Percentiles rank a stretch among this genome's conserved stretches.
phyloP scores from a whole-genome alignment of 2,888 invertebrate species.

The Andrena praecox region DNA sequence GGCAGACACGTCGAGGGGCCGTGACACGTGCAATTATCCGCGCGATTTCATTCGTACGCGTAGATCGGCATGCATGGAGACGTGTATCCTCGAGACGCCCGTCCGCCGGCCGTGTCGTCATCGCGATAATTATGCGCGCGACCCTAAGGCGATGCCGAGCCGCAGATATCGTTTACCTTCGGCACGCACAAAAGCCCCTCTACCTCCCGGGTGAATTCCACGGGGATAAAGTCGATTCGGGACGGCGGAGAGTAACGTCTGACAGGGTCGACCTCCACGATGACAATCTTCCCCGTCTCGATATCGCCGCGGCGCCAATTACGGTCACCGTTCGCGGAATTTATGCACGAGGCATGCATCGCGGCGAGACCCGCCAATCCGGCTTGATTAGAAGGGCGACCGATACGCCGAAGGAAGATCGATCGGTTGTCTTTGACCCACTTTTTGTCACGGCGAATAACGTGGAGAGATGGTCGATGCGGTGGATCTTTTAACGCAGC shows the following conservation, averaged over 20 bases:
- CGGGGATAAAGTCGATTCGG: slow-evolving; percentile 52
- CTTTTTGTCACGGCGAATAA: slow-evolving; percentile 42
- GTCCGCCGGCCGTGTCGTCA: slow-evolving; percentile 51
- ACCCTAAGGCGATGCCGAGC: slow-evolving; percentile 56
- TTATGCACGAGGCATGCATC: slow-evolving; percentile 61
- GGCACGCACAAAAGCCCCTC: slow-evolving; percentile 39
- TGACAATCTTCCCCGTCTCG: slow-evolving; percentile 66
- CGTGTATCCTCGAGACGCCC: slow-evolving; percentile 37
- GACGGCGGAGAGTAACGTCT: slow-evolving; percentile 34
- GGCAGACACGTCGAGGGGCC: slow-evolving; percentile 36
- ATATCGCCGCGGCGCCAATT: slow-evolving; percentile 70
- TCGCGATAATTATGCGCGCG: slow-evolving; percentile 68
- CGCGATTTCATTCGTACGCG: slow-evolving; percentile 60
- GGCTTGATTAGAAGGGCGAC: slow-evolving; percentile 53
- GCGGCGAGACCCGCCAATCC: slow-evolving; percentile 30
- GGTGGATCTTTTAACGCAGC: slow-evolving; percentile 15
- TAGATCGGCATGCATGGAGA: slow-evolving; percentile 20
- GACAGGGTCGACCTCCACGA: slow-evolving; percentile 70
- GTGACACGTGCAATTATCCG: slow-evolving; percentile 66
- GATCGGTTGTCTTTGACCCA: slow-evolving; percentile 65
- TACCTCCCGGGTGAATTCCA: slow-evolving; percentile 34
- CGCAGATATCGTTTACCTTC: slow-evolving; percentile 60
- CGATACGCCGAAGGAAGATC: slow-evolving; percentile 51
- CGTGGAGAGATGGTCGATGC: background rate
- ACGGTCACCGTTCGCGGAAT: slow-evolving; percentile 64